These are phyloP conservation scores for Sandelia bainsii DNA, from an alignment of 2,797 vertebrate genomes.

Conservation along the genomic window DNA sequence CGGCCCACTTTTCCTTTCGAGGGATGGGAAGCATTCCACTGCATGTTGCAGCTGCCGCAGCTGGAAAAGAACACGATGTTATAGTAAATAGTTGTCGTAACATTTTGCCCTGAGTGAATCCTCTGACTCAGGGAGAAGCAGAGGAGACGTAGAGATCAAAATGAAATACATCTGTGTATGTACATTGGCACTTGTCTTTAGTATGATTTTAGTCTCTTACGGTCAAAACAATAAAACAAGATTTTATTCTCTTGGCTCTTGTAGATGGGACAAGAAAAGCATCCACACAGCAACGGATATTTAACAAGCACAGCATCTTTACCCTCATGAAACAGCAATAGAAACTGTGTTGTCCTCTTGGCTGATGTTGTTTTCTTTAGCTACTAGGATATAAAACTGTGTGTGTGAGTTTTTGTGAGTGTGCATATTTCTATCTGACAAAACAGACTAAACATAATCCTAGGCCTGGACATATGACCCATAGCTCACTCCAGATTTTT, in stretches of 20 bases:
- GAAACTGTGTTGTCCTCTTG: constrained; percentile 5
- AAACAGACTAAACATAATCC: constrained; percentile 85
- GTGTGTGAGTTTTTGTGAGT: constrained; percentile 65
- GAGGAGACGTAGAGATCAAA: constrained; percentile 24
- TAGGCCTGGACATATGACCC: constrained; percentile 67
- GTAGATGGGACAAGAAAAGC: constrained; percentile 57
- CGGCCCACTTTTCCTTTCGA: constrained; percentile 71
- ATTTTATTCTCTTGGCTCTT: constrained; percentile 18
- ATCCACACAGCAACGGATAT: constrained; percentile 78
- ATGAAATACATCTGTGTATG: constrained; percentile 44
- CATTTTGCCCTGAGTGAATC: constrained; percentile 57
- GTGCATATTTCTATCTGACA: constrained; percentile 84
- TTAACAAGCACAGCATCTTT: constrained; percentile 76
- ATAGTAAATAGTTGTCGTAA: constrained; percentile 62
- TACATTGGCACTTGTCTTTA: constrained; percentile 32
- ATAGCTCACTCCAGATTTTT: constrained; percentile 57
- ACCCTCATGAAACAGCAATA: constrained; percentile 72
- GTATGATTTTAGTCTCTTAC: constrained; percentile 19
- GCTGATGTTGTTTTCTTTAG: constrained; percentile 67
- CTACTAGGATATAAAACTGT: constrained; percentile 73
- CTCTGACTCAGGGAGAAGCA: constrained; percentile 46
- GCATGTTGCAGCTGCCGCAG: constrained; percentile 65
- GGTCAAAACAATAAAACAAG: constrained; percentile 9
- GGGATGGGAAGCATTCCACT: constrained; percentile 65
- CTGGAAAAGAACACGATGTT: constrained; percentile 55